Base-by-base conservation (phyloP, 2,888 invertebrate genomes). In the Drosophila formosana region DNA sequence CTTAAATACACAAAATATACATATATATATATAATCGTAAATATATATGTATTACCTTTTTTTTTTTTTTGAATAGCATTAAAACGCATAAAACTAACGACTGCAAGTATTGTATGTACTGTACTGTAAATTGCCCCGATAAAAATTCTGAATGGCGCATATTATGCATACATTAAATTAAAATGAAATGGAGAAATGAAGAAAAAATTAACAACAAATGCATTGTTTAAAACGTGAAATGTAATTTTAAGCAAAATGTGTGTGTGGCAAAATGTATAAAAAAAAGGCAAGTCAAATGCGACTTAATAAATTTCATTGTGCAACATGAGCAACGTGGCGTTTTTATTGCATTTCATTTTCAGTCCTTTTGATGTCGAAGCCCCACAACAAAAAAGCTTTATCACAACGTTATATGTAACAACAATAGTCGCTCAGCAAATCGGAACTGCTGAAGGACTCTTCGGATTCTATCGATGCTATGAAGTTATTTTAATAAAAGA, bases 101-200 rank as follows among this genome's bases (percentile, higher is more conserved):
- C 83, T 81, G 81, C 78, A 75, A 76, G 68, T 74, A 80, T 82
- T 66, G 84, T 86, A 68, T 69, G 71, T 75, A 56, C 47, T 61
- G 51, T 74, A 66, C 66, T 74, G 70, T 80, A 79, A 82, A 79
- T 69, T 65, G 80, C 51, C 66, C 61, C 57, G 61, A 82, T 69
- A 71, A 65, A 69, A 63, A 13, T 52, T 51, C 34, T 32, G 34
- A 61, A 13, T 34, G 46, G 37, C 18, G 25, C 55, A 28, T 28
- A 37, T 46, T 34, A 52, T 58, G 13, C 46, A 50, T 67, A 57
- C 52, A 43, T 58, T 18, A 39, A 41, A 49, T 23, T 56, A 3
- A 39, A 56, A 53, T 34, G 3, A 32, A 46, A 47, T 47, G 47
- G 13, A 18, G 8, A 8, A 28, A 46, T 23, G 30, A 58, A 61